Evolutionary conservation across 2,113 vertebrate genomes (phyloP).

Genomic region (Rallus limicola): DNA sequence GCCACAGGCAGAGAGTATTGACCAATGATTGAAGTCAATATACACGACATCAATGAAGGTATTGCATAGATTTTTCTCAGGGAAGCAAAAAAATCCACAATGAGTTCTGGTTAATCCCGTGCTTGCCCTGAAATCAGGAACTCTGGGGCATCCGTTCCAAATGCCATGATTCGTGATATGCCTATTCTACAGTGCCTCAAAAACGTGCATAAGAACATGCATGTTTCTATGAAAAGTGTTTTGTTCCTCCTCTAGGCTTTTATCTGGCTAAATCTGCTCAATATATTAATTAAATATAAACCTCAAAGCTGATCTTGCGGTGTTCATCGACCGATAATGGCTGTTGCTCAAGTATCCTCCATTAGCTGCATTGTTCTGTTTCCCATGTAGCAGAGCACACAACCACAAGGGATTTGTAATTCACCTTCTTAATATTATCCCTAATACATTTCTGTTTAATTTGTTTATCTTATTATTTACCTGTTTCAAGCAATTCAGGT

Average conservation of each 20-base stretch:
- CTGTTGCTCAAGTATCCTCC: slow-evolving; percentile 5
- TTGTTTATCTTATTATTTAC: background rate
- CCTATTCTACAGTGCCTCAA: background rate
- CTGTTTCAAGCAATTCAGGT: background rate
- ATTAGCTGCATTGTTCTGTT: background rate
- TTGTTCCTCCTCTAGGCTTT: slow-evolving; percentile 33
- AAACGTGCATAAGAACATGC: background rate
- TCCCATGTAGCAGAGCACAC: background rate
- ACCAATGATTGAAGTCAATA: slow-evolving; percentile 25
- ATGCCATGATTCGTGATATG: background rate
- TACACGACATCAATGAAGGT: slow-evolving; percentile 7
- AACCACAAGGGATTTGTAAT: background rate
- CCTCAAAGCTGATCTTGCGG: slow-evolving; percentile 20
- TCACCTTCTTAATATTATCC: background rate
- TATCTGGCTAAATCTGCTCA: slow-evolving; percentile 18
- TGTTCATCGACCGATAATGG: background rate
- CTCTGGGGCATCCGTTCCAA: background rate
- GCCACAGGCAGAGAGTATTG: slow-evolving; percentile 38
- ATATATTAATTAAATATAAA: slow-evolving; percentile 56
- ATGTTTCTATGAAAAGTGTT: background rate
- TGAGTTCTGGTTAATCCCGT: background rate
- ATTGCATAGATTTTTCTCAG: slow-evolving; percentile 21
- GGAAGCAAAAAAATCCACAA: background rate
- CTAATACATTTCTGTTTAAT: background rate
- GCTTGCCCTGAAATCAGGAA: background rate